Conservation (phyloP, 2,888 invertebrate genomes). For the Blastobasis lacticolella region DNA sequence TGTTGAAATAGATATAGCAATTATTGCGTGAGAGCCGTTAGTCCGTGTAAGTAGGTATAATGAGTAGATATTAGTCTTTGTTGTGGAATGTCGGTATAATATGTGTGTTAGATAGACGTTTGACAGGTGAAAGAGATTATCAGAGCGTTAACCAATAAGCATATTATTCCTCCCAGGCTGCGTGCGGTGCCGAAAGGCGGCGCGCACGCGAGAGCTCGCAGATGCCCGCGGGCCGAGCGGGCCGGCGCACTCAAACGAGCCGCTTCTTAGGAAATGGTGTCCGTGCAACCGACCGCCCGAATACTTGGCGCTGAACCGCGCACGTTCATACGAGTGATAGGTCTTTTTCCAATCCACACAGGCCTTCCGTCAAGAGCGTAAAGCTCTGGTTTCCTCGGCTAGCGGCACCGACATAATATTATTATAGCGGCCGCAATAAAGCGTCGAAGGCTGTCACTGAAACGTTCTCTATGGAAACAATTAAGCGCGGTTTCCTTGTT, state of each 20-base stretch:
- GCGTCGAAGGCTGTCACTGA: not conserved
- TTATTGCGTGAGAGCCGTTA: not conserved
- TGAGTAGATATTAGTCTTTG: constrained; percentile 14
- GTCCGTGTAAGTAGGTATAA: constrained; percentile 2
- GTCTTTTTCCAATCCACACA: too few relatives aligned
- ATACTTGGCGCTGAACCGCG: too few relatives aligned
- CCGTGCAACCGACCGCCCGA: too few relatives aligned
- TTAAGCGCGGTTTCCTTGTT: too few relatives aligned
- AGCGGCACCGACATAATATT: too few relatives aligned
- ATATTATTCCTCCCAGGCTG: constrained; percentile 39
- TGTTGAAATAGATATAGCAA: not conserved
- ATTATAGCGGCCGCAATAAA: not conserved
- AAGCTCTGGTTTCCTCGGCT: too few relatives aligned
- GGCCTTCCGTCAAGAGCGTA: too few relatives aligned
- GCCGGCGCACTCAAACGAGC: too few relatives aligned
- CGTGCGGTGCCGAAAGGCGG: constrained; percentile 38
- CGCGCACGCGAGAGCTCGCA: constrained; percentile 14
- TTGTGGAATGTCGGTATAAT: constrained; percentile 9
- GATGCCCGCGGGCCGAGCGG: too few relatives aligned
- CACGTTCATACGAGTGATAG: too few relatives aligned
- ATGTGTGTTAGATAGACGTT: constrained; percentile 7
- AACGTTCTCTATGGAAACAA: too few relatives aligned
- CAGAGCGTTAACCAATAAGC: constrained; percentile 26
- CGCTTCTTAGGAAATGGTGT: too few relatives aligned
- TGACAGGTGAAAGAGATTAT: constrained; percentile 21